phyloP scores from a whole-genome alignment of 2,113 vertebrate species.

The Mustelus asterias region DNA sequence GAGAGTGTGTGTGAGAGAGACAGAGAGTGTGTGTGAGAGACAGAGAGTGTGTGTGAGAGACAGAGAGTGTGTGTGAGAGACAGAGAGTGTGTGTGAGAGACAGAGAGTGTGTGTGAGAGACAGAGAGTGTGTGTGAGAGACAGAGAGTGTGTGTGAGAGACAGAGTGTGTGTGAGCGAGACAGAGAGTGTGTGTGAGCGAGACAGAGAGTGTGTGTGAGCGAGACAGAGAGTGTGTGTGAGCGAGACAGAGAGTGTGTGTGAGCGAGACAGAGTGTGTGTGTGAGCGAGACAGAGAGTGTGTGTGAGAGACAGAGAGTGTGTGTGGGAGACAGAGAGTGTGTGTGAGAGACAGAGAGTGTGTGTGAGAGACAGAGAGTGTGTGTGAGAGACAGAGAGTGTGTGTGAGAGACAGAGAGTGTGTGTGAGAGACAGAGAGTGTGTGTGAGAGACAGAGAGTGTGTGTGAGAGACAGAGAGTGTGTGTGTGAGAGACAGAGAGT shows the following conservation, averaged over 20 bases:
- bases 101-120: neutral
- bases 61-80: neutral
- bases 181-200: no score
- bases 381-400: neutral
- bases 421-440: neutral
- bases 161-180: no score
- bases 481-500: neutral
- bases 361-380: neutral
- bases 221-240: no score
- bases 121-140: neutral
- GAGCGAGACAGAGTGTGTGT: no score
- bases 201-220: no score
- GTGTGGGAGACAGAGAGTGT: no score
- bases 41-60: neutral
- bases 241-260: no score
- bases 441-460: neutral
- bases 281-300: no score
- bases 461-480: neutral
- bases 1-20: neutral
- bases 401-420: neutral
- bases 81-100: neutral
- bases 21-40: neutral
- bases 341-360: neutral
- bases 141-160: neutral
- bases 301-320: no score